These are phyloP conservation scores for Patagioenas fasciata DNA, from an alignment of 2,113 vertebrate species.

Conservation along the genomic window DNA sequence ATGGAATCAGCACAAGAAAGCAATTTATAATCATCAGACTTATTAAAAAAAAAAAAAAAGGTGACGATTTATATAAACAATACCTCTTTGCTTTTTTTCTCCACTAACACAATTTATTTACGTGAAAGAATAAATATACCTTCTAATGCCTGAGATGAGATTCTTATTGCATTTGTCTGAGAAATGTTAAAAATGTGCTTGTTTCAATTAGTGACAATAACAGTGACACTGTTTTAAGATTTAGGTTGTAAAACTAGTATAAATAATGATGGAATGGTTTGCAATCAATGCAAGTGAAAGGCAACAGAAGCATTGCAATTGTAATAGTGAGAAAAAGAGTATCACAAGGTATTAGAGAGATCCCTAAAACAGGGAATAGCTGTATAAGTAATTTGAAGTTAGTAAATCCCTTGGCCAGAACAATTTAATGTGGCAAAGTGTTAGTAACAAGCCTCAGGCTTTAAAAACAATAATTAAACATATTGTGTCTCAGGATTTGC, in stretches of 20 bases:
- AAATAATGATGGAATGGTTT: not conserved
- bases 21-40: not conserved
- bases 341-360: not conserved
- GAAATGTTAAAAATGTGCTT: not conserved
- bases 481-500: not conserved
- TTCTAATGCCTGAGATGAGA: not conserved
- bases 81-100: not conserved
- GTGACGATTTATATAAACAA: not conserved
- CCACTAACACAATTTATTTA: not conserved
- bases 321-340: not conserved
- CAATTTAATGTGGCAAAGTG: not conserved
- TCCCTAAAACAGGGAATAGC: not conserved
- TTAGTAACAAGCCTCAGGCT: not conserved
- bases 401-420: not conserved
- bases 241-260: not conserved
- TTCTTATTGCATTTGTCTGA: not conserved
- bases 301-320: not conserved
- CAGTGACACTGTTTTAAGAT: not conserved
- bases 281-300: not conserved
- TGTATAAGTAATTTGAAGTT: not conserved
- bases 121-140: not conserved
- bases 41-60: fast-evolving
- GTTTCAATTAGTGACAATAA: not conserved
- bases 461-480: not conserved
- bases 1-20: not conserved